A percentile compares a stretch with the other conserved stretches of the same genome.
phyloP scores from a whole-genome alignment of 2,113 vertebrate species.

The Malurus cyaneus region DNA sequence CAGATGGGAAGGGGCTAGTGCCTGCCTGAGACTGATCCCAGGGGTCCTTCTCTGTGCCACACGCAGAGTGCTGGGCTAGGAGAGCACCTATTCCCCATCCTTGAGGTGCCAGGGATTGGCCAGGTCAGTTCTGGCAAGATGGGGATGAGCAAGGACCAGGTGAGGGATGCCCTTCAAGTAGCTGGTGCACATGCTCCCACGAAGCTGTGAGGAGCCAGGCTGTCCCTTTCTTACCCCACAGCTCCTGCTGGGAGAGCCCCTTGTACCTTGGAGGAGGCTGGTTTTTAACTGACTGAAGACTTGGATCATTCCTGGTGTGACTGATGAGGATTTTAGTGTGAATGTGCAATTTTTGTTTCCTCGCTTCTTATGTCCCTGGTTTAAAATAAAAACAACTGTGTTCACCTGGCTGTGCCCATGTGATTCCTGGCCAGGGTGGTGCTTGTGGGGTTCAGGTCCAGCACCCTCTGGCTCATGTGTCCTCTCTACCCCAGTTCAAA shows the following conservation, averaged over 20 bases:
- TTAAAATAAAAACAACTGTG: slow-evolving; percentile 75
- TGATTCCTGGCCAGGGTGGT: neutral
- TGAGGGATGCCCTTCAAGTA: neutral
- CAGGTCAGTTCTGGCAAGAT: neutral
- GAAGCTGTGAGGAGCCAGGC: accelerated
- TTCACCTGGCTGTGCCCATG: neutral
- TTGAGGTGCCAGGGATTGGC: neutral
- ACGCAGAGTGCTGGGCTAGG: neutral
- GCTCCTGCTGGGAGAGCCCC: neutral
- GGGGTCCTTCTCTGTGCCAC: neutral
- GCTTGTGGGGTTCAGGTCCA: neutral
- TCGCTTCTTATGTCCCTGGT: slow-evolving; percentile 65
- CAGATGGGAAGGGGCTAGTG: neutral
- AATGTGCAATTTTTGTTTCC: slow-evolving; percentile 64
- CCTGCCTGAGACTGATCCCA: no score
- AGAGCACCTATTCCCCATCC: accelerated
- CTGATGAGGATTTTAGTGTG: slow-evolving; percentile 68
- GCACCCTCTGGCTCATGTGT: accelerated
- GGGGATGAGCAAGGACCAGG: neutral
- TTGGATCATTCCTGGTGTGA: slow-evolving; percentile 66
- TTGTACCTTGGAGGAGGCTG: neutral
- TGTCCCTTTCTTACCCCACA: neutral
- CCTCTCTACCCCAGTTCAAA: neutral
- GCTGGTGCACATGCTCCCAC: neutral
- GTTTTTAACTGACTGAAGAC: slow-evolving; percentile 1